Evolutionary conservation across 2,888 invertebrate genomes (phyloP).

Genomic region (Torymus auratus): DNA sequence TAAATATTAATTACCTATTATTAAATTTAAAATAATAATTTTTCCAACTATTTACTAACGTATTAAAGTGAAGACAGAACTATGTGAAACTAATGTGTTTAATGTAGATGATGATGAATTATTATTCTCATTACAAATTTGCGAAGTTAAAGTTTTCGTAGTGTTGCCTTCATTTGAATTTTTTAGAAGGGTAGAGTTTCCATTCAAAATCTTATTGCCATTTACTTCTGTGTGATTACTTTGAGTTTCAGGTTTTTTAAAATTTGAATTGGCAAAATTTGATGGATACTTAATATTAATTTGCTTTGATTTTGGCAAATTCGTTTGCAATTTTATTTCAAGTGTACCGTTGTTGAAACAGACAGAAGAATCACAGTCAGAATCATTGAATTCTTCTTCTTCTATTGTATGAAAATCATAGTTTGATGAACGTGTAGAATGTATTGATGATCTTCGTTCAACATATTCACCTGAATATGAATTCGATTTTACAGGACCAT

Average conservation of each 20-base stretch:
- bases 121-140: slow-evolving; percentile 2
- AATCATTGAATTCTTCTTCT: not conserved
- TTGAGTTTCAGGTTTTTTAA: slow-evolving; percentile 13
- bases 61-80: slow-evolving; percentile 1
- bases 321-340: slow-evolving; percentile 22
- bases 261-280: not conserved
- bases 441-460: slow-evolving; percentile 1
- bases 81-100: not conserved
- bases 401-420: not conserved
- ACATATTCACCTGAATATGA: not conserved
- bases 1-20: not conserved
- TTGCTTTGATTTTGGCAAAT: not conserved
- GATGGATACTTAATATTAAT: slow-evolving; percentile 26
- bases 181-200: not conserved
- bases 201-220: not conserved
- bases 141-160: not conserved
- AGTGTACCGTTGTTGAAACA: slow-evolving; percentile 23
- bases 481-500: not conserved
- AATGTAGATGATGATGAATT: slow-evolving; percentile 13
- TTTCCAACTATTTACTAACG: slow-evolving; percentile 26
- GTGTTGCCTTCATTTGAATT: slow-evolving; percentile 2
- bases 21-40: not conserved
- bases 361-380: not conserved
- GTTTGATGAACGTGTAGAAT: slow-evolving; percentile 22
- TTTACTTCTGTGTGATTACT: not conserved